These are phyloP conservation scores for Cryptus viduatorius DNA, from an alignment of 2,888 invertebrate genomes.

Conservation along the genomic window DNA sequence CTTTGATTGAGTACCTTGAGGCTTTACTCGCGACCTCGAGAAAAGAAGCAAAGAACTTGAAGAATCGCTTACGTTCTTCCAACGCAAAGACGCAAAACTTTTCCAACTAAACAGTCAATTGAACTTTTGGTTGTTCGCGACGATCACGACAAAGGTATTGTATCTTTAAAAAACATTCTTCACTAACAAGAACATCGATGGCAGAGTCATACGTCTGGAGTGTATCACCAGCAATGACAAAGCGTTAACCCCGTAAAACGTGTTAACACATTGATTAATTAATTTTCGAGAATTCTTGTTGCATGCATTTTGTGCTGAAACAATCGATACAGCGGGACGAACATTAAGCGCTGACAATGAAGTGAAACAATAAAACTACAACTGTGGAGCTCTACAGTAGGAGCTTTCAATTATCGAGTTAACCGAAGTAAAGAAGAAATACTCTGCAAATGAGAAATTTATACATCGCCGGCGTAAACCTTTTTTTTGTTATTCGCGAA, in stretches of 20 bases:
- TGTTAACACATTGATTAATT: too few relatives aligned
- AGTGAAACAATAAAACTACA: too few relatives aligned
- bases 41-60: constrained; percentile 11
- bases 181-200: neutral
- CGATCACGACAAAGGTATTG: neutral
- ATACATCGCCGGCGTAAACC: too few relatives aligned
- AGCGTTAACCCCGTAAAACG: too few relatives aligned
- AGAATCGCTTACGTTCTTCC: neutral
- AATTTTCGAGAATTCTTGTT: too few relatives aligned
- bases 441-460: too few relatives aligned
- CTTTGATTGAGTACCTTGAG: constrained; percentile 21
- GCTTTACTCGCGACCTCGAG: constrained; percentile 22
- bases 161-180: neutral
- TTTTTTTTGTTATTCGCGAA: too few relatives aligned
- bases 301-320: too few relatives aligned
- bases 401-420: constrained; percentile 10
- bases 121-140: neutral
- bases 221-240: too few relatives aligned
- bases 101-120: neutral
- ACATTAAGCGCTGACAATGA: too few relatives aligned
- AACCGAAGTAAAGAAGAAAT: constrained; percentile 1
- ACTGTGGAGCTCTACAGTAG: neutral
- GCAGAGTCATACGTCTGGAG: too few relatives aligned
- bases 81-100: neutral
- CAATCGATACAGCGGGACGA: too few relatives aligned